A percentile compares a stretch with the other conserved stretches of the same genome.
Evolutionary conservation across 2,888 invertebrate genomes (phyloP).

Genomic region (Drosophila paramelanica): DNA sequence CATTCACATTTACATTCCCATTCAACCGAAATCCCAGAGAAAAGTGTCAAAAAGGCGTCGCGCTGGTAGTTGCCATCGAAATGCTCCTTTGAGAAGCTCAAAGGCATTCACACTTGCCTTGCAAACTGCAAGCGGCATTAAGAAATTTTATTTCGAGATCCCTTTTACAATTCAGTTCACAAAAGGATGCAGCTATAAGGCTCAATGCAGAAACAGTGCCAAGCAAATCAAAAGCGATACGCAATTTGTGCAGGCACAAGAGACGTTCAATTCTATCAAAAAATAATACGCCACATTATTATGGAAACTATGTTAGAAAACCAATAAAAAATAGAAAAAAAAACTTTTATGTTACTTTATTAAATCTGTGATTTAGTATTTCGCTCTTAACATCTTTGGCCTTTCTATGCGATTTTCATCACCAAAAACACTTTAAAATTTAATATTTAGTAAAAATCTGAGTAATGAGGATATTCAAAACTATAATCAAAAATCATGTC

Average conservation of each 20-base stretch:
- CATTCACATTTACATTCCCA: constrained; percentile 6
- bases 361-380: too few species aligned
- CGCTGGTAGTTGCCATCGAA: constrained; percentile 5
- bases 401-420: too few species aligned
- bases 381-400: too few species aligned
- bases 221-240: constrained; percentile 17
- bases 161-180: constrained; percentile 17
- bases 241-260: constrained; percentile 12
- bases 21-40: constrained; percentile 22
- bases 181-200: constrained; percentile 17
- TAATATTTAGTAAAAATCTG: too few species aligned
- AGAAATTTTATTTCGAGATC: constrained; percentile 30
- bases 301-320: background rate
- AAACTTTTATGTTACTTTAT: too few species aligned
- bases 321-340: too few species aligned
- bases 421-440: too few species aligned
- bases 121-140: constrained; percentile 8
- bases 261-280: background rate
- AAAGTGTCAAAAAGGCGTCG: constrained; percentile 36
- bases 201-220: background rate
- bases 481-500: too few species aligned
- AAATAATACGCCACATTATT: background rate
- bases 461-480: too few species aligned
- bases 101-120: constrained; percentile 3
- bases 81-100: constrained; percentile 8